These are phyloP conservation scores for Malachius bipustulatus DNA, from an alignment of 2,888 invertebrate species.

Conservation along the genomic window DNA sequence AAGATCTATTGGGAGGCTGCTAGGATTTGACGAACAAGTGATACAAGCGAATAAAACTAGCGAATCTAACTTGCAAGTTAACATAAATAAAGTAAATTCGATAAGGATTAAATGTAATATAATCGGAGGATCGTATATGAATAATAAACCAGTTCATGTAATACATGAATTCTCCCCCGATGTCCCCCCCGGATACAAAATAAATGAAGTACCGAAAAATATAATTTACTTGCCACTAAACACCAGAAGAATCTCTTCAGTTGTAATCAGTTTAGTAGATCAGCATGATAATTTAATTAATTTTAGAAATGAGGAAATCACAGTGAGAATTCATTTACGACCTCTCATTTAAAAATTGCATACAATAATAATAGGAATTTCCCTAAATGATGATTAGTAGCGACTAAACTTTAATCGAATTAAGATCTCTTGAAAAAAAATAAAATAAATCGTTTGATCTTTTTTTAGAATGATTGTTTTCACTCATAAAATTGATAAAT, in stretches of 20 bases:
- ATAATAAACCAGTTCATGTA: constrained; percentile 23
- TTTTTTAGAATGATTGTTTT: no score
- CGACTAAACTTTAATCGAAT: no score
- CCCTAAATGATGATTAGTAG: no score
- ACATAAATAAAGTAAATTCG: constrained; percentile 23
- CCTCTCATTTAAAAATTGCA: no score
- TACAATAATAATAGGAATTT: no score
- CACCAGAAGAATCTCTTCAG: constrained; percentile 18
- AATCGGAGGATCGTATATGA: constrained; percentile 21
- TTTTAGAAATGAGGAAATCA: constrained; percentile 20
- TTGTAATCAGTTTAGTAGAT: constrained; percentile 23
- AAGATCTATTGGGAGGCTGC: no score
- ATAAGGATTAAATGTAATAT: constrained; percentile 23
- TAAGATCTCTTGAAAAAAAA: no score
- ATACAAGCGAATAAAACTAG: no score
- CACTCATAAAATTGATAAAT: no score
- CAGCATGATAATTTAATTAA: constrained; percentile 19
- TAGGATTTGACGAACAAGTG: no score
- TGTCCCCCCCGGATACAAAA: constrained; percentile 29
- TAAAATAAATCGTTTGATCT: no score
- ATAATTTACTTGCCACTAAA: constrained; percentile 27
- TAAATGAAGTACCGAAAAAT: constrained; percentile 26
- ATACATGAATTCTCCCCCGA: constrained; percentile 28
- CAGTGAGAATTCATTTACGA: no score
- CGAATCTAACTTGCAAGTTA: constrained; percentile 24